Conservation (phyloP, 2,113 vertebrate species). For the Tringa solitaria region DNA sequence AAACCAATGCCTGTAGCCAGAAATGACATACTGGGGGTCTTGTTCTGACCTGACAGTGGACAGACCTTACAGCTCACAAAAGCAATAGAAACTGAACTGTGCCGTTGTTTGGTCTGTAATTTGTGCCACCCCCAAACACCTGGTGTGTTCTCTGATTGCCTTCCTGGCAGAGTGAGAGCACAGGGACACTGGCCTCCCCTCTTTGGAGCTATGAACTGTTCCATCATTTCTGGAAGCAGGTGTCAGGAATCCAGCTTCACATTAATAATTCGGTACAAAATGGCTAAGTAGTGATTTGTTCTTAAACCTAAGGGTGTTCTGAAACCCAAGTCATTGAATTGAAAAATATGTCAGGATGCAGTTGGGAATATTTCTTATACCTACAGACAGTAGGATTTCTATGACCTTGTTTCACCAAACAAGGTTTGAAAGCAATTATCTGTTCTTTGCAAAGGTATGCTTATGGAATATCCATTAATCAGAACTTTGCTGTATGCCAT, state of each 20-base stretch:
- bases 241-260: not conserved
- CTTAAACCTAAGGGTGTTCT: not conserved
- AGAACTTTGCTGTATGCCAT: not conserved
- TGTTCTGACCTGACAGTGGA: not conserved
- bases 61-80: not conserved
- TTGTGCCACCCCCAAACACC: not conserved
- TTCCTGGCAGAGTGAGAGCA: not conserved
- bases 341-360: not conserved
- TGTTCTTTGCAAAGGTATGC: not conserved
- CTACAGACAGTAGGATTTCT: not conserved
- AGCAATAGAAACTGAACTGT: not conserved
- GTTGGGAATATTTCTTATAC: not conserved
- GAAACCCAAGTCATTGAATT: not conserved
- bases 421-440: not conserved
- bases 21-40: rapidly evolving
- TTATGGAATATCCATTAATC: not conserved
- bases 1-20: not conserved
- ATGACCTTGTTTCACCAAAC: not conserved
- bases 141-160: not conserved
- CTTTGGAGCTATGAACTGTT: not conserved
- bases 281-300: not conserved
- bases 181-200: not conserved
- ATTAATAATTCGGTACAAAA: not conserved
- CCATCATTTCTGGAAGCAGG: not conserved
- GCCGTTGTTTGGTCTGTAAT: not conserved